Conservation (phyloP, 2,113 vertebrate genomes). For the Monopterus albus region DNA sequence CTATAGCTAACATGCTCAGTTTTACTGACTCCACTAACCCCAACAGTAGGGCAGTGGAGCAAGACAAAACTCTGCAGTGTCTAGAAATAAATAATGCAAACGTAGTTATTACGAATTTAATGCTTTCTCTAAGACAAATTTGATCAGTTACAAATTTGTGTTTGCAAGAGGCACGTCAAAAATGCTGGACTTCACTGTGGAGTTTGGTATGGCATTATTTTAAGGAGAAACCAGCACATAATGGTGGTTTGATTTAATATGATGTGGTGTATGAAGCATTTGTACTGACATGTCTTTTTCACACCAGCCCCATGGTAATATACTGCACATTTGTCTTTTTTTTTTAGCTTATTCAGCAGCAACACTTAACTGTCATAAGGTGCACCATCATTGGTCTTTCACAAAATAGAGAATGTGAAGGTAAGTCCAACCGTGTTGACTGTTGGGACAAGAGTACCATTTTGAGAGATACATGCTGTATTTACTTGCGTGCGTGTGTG, state of each 20-base stretch:
- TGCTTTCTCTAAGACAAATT: neutral
- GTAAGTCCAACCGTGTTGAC: too few species aligned
- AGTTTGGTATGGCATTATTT: conserved; percentile 30
- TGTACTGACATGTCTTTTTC: neutral
- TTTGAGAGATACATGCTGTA: too few species aligned
- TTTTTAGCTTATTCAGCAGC: conserved; percentile 28
- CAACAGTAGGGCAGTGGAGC: neutral
- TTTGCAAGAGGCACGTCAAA: neutral
- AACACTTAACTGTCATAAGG: conserved; percentile 62
- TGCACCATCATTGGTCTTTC: conserved; percentile 72
- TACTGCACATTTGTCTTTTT: neutral
- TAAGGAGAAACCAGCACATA: neutral
- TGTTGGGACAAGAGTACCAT: too few species aligned
- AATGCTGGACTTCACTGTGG: conserved; percentile 2
- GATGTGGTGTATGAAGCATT: conserved; percentile 9
- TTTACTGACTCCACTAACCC: neutral
- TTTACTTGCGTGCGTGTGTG: too few species aligned
- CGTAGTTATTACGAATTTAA: neutral
- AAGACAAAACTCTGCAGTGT: neutral
- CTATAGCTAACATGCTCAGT: too few species aligned
- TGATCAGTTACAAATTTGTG: too few species aligned
- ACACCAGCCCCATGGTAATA: conserved; percentile 7
- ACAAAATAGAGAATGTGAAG: too few species aligned
- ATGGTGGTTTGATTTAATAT: neutral
- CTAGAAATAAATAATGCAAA: neutral